Evolutionary conservation across 2,113 vertebrate genomes (phyloP), one percentile per base, ranked within the genome.

Genomic region (Bos taurus): DNA sequence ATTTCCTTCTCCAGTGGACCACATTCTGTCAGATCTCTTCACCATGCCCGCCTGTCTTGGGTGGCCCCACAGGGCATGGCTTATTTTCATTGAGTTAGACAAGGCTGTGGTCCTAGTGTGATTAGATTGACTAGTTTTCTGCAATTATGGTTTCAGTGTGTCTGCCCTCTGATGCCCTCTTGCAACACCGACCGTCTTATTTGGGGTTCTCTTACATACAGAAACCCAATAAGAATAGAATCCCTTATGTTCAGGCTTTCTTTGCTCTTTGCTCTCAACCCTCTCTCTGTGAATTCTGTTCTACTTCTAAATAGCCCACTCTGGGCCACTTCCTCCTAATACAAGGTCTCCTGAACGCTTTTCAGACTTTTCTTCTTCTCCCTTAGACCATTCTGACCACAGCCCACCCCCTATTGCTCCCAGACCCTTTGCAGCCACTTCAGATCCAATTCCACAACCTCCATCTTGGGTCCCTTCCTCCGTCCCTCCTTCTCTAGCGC

Each of bases 321-420:
- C 15, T 64, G 33, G 7, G 30, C 33, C 62, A 64, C 62, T 17
- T n/a, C 62, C 30, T n/a, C 62, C 62, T 64, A 8, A 64, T 9
- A 17, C 4, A 2, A 17, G n/a, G 33, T 64, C 7, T 64, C 33
- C 33, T n/a, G 62, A 64, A 19, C 3, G 0, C 33, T 64, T 4
- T 64, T 17, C 7, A n/a, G 62, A 4, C 30, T n/a, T n/a, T 64
- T 64, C 7, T n/a, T n/a, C 62, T 64, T 64, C 62, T 64, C 8
- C 15, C 3, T n/a, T 64, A 64, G 7, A 64, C 15, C 0, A 0
- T n/a, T 9, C 62, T 0, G 0, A 33, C 15, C 30, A n/a, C 33
- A 64, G 16, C 7, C 7, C 33, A 17, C 7, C 62, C 15, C 7
- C 3, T n/a, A 28, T 60, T 60, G 5, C 57, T 60, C 11, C 25